phyloP scores from a whole-genome alignment of 2,797 vertebrate species.

The Coendou prehensilis region DNA sequence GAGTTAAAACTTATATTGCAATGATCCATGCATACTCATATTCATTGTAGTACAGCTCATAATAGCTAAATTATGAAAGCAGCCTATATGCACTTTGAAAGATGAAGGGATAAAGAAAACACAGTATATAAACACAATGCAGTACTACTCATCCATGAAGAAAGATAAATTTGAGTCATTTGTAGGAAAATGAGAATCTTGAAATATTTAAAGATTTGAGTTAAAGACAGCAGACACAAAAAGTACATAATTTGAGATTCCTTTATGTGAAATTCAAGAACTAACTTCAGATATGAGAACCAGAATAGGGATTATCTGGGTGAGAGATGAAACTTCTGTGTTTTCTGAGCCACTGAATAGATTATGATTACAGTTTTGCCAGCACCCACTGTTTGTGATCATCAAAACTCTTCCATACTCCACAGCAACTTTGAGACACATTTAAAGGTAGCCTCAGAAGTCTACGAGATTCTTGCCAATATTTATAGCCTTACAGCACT shows the following conservation, averaged over 20 bases:
- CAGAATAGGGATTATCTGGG: not conserved
- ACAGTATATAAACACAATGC: not conserved
- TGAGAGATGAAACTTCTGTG: rapidly evolving
- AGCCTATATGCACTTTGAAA: not conserved
- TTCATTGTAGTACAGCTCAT: not conserved
- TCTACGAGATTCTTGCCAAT: not conserved
- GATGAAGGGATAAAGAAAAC: not conserved
- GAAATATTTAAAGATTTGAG: not conserved
- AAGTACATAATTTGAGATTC: not conserved
- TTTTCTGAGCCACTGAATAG: not conserved
- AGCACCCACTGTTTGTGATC: not conserved
- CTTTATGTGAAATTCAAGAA: not conserved
- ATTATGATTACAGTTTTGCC: not conserved
- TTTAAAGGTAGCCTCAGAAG: not conserved
- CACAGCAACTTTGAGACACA: not conserved
- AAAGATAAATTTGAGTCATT: not conserved
- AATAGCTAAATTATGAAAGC: not conserved
- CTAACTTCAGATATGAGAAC: not conserved
- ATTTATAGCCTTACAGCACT: not conserved
- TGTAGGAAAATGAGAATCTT: not conserved
- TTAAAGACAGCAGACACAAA: not conserved
- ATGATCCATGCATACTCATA: not conserved
- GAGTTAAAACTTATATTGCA: not conserved
- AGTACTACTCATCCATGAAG: not conserved
- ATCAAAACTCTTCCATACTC: not conserved